These are phyloP conservation scores for Drosophila pseudoananassae DNA, from an alignment of 1,140 invertebrate species.

Conservation along the genomic window DNA sequence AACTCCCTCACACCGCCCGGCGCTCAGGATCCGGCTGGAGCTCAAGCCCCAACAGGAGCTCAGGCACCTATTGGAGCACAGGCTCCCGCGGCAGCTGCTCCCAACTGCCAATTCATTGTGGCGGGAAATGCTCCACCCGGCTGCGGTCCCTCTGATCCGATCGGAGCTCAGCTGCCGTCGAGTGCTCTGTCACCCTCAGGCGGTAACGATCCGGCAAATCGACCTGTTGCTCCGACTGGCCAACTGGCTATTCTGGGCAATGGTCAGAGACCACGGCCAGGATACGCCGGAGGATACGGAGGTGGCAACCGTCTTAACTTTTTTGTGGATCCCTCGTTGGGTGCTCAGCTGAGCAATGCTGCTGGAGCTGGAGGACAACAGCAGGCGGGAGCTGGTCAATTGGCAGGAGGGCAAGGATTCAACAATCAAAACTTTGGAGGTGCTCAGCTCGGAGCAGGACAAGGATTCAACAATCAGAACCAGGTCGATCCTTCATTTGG, in stretches of 20 bases:
- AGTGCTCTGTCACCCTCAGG: conserved; percentile 28
- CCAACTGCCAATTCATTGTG: conserved; percentile 31
- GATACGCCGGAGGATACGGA: conserved; percentile 29
- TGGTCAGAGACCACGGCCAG: conserved; percentile 23
- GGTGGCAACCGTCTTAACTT: conserved; percentile 37
- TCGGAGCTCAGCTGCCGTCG: conserved; percentile 44
- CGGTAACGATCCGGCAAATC: conserved; percentile 34
- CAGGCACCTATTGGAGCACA: conserved; percentile 17
- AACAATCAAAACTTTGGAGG: conserved; percentile 5
- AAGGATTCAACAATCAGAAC: conserved; percentile 40
- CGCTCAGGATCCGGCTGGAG: conserved; percentile 28
- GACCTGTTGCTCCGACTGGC: conserved; percentile 32
- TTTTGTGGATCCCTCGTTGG: conserved; percentile 40
- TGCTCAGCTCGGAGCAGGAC: conserved; percentile 7
- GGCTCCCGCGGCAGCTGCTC: conserved; percentile 7
- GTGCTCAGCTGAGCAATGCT: conserved; percentile 32
- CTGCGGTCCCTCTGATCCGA: conserved; percentile 35
- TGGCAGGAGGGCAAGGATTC: not conserved
- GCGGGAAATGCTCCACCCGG: conserved; percentile 40
- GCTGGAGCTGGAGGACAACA: conserved; percentile 16
- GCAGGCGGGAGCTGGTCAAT: conserved; percentile 9
- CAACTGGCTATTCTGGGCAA: conserved; percentile 44
- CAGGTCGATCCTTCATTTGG: conserved; percentile 24
- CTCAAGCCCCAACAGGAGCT: conserved; percentile 15
- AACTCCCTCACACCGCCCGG: conserved; percentile 45